These are phyloP conservation scores for Sturmia bella DNA, from an alignment of 2,888 invertebrate genomes.

Conservation along the genomic window DNA sequence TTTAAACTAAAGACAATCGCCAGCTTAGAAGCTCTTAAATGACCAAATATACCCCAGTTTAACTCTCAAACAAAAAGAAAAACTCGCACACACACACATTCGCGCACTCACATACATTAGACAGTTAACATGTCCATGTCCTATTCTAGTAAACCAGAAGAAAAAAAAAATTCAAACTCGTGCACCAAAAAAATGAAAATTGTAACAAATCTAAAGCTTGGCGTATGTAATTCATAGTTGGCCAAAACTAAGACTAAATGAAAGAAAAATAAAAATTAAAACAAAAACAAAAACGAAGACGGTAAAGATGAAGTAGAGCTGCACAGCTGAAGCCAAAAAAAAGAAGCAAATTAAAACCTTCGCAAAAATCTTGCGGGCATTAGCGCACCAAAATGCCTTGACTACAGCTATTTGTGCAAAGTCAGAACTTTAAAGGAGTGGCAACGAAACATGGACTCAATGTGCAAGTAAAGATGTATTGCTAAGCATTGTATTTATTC, in stretches of 20 bases:
- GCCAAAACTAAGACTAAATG: not conserved
- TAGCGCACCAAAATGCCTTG: not conserved
- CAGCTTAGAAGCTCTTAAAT: slow-evolving; percentile 35
- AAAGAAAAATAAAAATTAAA: not conserved
- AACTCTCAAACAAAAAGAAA: slow-evolving; percentile 9
- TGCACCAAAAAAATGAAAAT: slow-evolving; percentile 35
- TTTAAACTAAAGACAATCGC: slow-evolving; percentile 28
- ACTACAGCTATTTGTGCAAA: not conserved
- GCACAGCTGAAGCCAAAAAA: slow-evolving; percentile 30
- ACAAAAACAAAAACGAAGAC: not conserved
- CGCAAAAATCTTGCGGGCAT: slow-evolving; percentile 2
- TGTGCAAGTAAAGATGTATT: too few species aligned
- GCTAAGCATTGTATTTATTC: too few species aligned
- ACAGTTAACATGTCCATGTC: slow-evolving; percentile 55
- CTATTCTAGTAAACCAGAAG: slow-evolving; percentile 58
- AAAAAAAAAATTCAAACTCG: not conserved
- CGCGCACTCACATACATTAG: not conserved
- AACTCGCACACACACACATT: not conserved
- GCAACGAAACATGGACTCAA: too few species aligned
- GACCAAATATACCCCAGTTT: slow-evolving; percentile 17
- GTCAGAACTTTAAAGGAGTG: slow-evolving; percentile 7
- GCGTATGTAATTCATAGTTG: slow-evolving; percentile 47
- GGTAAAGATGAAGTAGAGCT: slow-evolving; percentile 4
- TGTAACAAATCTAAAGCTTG: slow-evolving; percentile 50
- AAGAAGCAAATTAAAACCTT: slow-evolving; percentile 11